These are phyloP conservation scores for Pachycephus smyrnensis DNA, from an alignment of 2,888 invertebrate genomes.

Conservation along the genomic window DNA sequence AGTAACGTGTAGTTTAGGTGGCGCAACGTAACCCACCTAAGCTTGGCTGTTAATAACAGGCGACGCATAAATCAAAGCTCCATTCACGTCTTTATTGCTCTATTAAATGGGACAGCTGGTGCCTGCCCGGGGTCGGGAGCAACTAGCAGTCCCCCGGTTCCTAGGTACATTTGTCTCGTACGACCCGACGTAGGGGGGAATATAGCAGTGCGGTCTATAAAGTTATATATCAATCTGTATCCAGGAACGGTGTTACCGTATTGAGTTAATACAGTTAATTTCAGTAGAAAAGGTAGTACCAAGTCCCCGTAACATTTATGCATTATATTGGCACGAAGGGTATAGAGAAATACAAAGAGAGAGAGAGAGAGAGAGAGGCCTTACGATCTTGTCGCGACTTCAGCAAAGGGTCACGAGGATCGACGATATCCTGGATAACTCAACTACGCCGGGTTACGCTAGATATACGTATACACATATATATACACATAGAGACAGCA, in stretches of 20 bases:
- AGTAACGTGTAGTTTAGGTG: not conserved
- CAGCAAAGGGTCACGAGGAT: not conserved
- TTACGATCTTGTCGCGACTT: not conserved
- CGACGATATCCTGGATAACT: not conserved
- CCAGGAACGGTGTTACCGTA: slow-evolving; percentile 26
- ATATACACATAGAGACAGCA: not conserved
- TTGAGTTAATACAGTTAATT: slow-evolving; percentile 52
- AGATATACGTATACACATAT: not conserved
- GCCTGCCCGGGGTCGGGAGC: slow-evolving; percentile 37
- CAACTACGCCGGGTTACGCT: not conserved
- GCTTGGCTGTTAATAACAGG: slow-evolving; percentile 61
- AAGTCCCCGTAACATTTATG: not conserved
- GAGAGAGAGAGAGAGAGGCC: slow-evolving; percentile 2
- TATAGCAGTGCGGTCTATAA: slow-evolving; percentile 36
- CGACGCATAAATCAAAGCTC: slow-evolving; percentile 63
- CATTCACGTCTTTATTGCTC: slow-evolving; percentile 66
- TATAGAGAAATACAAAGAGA: not conserved
- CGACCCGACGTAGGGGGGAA: slow-evolving; percentile 17
- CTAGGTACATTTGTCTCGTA: slow-evolving; percentile 25
- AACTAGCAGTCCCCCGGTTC: slow-evolving; percentile 4
- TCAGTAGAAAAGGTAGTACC: slow-evolving; percentile 29
- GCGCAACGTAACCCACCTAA: slow-evolving; percentile 36
- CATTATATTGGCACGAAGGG: not conserved
- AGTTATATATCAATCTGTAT: slow-evolving; percentile 47
- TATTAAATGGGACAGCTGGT: slow-evolving; percentile 66